Conservation (phyloP, 2,113 vertebrate species). For the Spermophilus dauricus region DNA sequence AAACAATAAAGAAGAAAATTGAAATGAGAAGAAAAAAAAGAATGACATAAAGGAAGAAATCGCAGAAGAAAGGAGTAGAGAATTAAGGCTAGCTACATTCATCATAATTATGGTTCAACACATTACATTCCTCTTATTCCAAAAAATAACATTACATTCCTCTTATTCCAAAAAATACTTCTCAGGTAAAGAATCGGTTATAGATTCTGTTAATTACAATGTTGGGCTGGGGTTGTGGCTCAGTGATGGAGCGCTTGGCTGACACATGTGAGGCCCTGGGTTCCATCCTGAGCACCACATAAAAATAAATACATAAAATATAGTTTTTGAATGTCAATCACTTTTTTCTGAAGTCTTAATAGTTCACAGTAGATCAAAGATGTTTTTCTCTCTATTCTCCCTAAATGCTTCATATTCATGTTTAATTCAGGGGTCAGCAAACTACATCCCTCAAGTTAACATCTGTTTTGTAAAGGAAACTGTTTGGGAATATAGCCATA, state of each 20-base stretch:
- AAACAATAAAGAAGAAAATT: constrained; percentile 22
- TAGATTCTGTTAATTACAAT: neutral
- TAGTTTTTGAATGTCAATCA: neutral
- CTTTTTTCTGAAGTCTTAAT: constrained; percentile 15
- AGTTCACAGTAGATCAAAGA: neutral
- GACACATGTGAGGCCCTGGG: too few relatives aligned
- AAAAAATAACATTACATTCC: constrained; percentile 29
- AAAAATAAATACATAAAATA: too few relatives aligned
- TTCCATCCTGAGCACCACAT: too few relatives aligned
- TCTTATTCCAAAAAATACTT: neutral
- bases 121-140: neutral
- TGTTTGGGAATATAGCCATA: neutral
- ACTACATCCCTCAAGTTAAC: neutral
- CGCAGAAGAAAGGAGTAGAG: constrained; percentile 24
- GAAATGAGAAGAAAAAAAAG: neutral
- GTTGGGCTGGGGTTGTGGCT: too few relatives aligned
- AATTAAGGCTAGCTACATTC: neutral
- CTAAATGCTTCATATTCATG: neutral
- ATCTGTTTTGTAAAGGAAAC: constrained; percentile 7
- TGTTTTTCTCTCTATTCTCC: neutral
- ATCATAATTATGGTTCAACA: neutral
- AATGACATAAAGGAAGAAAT: neutral
- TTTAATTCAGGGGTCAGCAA: neutral
- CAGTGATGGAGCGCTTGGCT: too few relatives aligned
- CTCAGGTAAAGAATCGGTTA: neutral